These are phyloP conservation scores for Hozukius guyotensis DNA, from an alignment of 2,797 vertebrate genomes.

Conservation along the genomic window DNA sequence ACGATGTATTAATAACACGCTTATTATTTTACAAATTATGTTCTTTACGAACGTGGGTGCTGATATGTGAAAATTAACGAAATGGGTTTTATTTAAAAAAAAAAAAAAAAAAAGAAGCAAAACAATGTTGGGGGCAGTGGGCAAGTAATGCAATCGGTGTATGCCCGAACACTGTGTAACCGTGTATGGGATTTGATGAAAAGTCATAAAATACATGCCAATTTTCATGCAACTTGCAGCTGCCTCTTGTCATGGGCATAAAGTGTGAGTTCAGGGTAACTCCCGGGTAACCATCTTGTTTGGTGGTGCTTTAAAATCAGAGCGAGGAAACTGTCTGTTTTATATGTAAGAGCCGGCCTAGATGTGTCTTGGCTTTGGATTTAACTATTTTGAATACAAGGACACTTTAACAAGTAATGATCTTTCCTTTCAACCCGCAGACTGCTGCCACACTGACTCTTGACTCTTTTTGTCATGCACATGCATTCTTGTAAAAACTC, in stretches of 20 bases:
- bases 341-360: background rate
- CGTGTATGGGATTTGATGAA: background rate
- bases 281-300: background rate
- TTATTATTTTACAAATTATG: background rate
- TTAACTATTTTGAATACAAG: constrained; percentile 2
- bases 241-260: background rate
- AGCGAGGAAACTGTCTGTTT: background rate
- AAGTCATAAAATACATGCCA: background rate
- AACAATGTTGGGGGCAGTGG: too few relatives aligned
- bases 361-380: constrained; percentile 13
- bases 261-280: background rate
- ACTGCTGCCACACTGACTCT: background rate
- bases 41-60: background rate
- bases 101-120: too few relatives aligned
- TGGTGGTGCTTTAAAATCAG: background rate
- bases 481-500: background rate
- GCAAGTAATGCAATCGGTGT: background rate
- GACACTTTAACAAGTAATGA: background rate
- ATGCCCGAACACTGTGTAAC: background rate
- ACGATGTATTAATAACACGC: background rate
- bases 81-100: too few relatives aligned
- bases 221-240: background rate
- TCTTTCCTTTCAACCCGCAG: background rate
- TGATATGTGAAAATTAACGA: background rate
- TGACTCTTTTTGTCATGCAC: background rate